phyloP scores from a whole-genome alignment of 2,888 invertebrate species.

The Uropetala carovei region DNA sequence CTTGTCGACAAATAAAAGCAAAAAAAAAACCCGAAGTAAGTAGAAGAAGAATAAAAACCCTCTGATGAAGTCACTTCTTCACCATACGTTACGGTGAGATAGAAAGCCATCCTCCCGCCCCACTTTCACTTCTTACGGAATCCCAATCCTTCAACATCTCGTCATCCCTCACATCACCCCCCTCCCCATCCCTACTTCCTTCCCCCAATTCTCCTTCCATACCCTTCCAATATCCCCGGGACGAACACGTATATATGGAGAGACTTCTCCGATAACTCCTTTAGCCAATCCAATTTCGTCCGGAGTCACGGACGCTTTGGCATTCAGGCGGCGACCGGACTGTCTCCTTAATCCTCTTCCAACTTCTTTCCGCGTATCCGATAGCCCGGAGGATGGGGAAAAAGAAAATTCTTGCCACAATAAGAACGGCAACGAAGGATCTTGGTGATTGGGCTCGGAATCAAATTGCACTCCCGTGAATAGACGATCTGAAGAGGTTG shows the following conservation, averaged over 20 bases:
- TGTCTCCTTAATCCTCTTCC: not conserved
- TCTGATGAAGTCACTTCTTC: not conserved
- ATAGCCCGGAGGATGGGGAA: not conserved
- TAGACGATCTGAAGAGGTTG: not conserved
- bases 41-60: constrained; percentile 5
- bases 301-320: constrained; percentile 38
- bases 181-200: not conserved
- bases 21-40: no score
- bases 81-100: not conserved
- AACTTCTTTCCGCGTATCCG: not conserved
- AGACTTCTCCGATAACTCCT: constrained; percentile 8
- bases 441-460: constrained; percentile 31
- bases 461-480: constrained; percentile 29
- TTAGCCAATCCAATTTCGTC: constrained; percentile 31
- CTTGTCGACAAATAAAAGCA: not conserved
- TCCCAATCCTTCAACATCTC: constrained; percentile 3
- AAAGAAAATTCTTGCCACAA: constrained; percentile 11
- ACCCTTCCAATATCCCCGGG: constrained; percentile 18
- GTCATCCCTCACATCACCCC: not conserved
- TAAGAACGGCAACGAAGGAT: constrained; percentile 48
- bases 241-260: not conserved
- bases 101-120: not conserved
- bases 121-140: not conserved
- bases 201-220: not conserved
- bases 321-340: constrained; percentile 54